A percentile compares a stretch with the other conserved stretches of the same genome.
Conservation (phyloP, 2,888 invertebrate species). For the Megalurothrips usitatus region DNA sequence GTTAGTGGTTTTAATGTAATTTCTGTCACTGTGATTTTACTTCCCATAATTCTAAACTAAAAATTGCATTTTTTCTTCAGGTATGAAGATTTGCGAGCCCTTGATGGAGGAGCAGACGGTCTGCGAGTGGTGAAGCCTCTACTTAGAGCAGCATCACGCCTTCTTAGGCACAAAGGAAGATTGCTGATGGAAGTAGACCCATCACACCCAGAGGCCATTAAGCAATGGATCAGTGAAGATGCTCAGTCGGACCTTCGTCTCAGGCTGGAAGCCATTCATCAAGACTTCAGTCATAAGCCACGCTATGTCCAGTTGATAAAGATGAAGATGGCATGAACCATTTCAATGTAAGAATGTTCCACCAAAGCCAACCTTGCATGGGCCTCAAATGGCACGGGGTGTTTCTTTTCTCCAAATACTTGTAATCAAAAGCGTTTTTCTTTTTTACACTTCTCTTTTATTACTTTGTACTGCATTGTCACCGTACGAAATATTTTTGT, state of each 20-base stretch:
- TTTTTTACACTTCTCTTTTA: no score
- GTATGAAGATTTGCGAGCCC: slow-evolving; percentile 59
- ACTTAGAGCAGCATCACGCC: slow-evolving; percentile 50
- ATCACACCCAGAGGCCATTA: slow-evolving; percentile 51
- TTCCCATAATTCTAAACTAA: slow-evolving; percentile 18
- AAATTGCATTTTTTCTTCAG: slow-evolving; percentile 45
- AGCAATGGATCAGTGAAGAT: slow-evolving; percentile 46
- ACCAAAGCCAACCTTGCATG: no score
- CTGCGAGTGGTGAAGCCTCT: slow-evolving; percentile 55
- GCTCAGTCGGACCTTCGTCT: slow-evolving; percentile 46
- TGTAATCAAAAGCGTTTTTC: no score
- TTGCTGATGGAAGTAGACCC: slow-evolving; percentile 58
- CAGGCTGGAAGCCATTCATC: slow-evolving; percentile 47
- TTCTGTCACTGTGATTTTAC: slow-evolving; percentile 21
- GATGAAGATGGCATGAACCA: slow-evolving; percentile 33
- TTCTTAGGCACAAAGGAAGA: slow-evolving; percentile 50
- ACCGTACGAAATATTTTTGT: no score
- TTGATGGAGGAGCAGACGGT: slow-evolving; percentile 63
- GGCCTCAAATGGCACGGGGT: no score
- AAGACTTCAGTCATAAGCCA: slow-evolving; percentile 54
- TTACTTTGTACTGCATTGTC: no score
- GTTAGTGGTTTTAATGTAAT: slow-evolving; percentile 45
- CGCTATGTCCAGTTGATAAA: slow-evolving; percentile 56
- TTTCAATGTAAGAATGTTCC: no score
- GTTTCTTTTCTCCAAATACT: no score